Percentiles rank a stretch among this genome's conserved stretches.
Evolutionary conservation across 1,140 invertebrate species (phyloP).

Genomic region (Zaprionus capensis): DNA sequence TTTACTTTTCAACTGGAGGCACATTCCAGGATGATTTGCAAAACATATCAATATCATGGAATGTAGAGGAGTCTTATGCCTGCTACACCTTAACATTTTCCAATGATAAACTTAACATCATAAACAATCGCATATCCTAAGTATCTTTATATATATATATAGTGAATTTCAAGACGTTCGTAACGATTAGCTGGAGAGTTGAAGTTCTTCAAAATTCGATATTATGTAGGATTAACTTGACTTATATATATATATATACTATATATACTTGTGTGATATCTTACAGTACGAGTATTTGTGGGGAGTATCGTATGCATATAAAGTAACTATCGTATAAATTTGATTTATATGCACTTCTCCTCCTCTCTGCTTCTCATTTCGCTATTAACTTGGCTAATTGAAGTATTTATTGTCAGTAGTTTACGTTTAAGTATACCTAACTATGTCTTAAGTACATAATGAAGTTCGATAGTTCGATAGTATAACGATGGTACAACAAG

Average conservation of each 20-base stretch:
- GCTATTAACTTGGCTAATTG: conserved; percentile 77
- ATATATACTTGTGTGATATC: neutral
- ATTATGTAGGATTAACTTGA: conserved; percentile 25
- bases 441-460: conserved; percentile 30
- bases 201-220: conserved; percentile 27
- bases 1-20: conserved; percentile 3
- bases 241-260: conserved; percentile 1
- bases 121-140: conserved; percentile 1
- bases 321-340: conserved; percentile 62
- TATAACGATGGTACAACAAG: conserved; percentile 20
- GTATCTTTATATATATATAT: neutral
- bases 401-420: conserved; percentile 84
- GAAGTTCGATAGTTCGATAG: conserved; percentile 3
- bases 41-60: neutral
- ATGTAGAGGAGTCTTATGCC: too few relatives aligned
- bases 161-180: neutral
- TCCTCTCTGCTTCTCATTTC: conserved; percentile 8
- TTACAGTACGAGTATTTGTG: conserved; percentile 13
- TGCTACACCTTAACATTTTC: too few relatives aligned
- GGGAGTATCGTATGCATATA: conserved; percentile 17
- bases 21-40: neutral
- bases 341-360: conserved; percentile 56
- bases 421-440: conserved; percentile 76
- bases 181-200: conserved; percentile 35
- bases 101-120: neutral